These are phyloP conservation scores for Drosophila seclusa DNA, from an alignment of 2,888 invertebrate species.

Conservation along the genomic window DNA sequence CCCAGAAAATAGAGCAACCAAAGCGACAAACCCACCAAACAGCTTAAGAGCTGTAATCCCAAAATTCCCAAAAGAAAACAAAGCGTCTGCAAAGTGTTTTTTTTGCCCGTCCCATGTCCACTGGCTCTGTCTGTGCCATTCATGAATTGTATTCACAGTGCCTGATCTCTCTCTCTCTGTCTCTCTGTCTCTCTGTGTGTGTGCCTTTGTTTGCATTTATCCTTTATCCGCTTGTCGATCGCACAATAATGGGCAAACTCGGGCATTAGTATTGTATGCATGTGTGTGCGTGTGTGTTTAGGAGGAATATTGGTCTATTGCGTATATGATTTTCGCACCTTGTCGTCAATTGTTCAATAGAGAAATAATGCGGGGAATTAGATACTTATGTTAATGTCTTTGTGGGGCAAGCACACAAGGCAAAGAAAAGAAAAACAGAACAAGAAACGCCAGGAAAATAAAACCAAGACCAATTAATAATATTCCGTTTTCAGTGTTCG, in stretches of 20 bases:
- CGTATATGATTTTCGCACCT: constrained; percentile 72
- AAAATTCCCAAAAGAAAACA: constrained; percentile 64
- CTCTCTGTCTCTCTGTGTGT: neutral
- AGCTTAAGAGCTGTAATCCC: constrained; percentile 75
- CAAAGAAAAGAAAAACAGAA: neutral
- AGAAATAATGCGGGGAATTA: constrained; percentile 41
- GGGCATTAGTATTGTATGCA: constrained; percentile 29
- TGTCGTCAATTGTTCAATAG: constrained; percentile 57
- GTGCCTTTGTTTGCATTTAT: constrained; percentile 11
- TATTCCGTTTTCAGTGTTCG: constrained; percentile 32
- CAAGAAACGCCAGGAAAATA: neutral
- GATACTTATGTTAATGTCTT: constrained; percentile 30
- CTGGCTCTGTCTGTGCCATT: constrained; percentile 45
- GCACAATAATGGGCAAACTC: constrained; percentile 71
- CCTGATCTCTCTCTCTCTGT: constrained; percentile 34
- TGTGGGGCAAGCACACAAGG: neutral
- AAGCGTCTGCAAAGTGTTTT: constrained; percentile 63
- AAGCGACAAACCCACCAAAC: constrained; percentile 66
- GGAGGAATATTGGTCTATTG: constrained; percentile 30
- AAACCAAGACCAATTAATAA: constrained; percentile 50
- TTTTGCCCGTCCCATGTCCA: constrained; percentile 9
- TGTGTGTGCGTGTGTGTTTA: neutral
- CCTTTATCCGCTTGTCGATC: constrained; percentile 71
- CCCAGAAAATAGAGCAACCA: constrained; percentile 59
- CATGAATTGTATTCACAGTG: constrained; percentile 48